Percentiles rank a stretch among this genome's conserved stretches.
Conservation (phyloP, 2,888 invertebrate species). For the Conops quadrifasciatus region DNA sequence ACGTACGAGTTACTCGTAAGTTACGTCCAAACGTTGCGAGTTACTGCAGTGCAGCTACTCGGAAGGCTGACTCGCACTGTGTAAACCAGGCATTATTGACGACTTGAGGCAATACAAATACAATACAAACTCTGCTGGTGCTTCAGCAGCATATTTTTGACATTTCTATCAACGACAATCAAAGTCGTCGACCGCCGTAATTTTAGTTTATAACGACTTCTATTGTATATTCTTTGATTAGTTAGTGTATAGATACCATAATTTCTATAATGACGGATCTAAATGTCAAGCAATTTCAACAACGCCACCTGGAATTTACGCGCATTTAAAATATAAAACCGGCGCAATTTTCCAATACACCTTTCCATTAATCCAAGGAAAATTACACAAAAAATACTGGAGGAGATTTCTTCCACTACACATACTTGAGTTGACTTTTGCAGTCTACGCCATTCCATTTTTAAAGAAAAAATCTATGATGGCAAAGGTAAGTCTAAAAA, state of each 20-base stretch:
- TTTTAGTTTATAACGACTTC: too few species aligned
- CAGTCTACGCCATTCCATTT: constrained; percentile 59
- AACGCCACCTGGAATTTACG: constrained; percentile 42
- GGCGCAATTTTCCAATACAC: constrained; percentile 53
- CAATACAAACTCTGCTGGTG: too few species aligned
- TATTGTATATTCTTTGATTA: too few species aligned
- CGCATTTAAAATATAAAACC: constrained; percentile 51
- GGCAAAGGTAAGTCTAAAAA: constrained; percentile 57
- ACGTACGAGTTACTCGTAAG: too few species aligned
- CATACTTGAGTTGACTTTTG: constrained; percentile 56
- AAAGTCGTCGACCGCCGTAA: too few species aligned
- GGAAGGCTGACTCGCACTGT: too few species aligned
- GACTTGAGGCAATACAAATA: too few species aligned
- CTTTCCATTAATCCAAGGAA: constrained; percentile 41
- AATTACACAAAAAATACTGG: constrained; percentile 41
- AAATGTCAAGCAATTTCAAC: constrained; percentile 30
- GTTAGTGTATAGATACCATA: neutral
- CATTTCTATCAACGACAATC: too few species aligned
- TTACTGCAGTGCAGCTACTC: too few species aligned
- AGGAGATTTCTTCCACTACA: constrained; percentile 49
- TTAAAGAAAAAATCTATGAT: constrained; percentile 58
- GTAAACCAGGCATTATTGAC: too few species aligned
- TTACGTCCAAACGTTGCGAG: too few species aligned
- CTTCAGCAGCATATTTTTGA: too few species aligned
- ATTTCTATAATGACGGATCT: neutral